These are phyloP conservation scores for Bungarus multicinctus DNA, from an alignment of 2,113 vertebrate species.

Conservation along the genomic window DNA sequence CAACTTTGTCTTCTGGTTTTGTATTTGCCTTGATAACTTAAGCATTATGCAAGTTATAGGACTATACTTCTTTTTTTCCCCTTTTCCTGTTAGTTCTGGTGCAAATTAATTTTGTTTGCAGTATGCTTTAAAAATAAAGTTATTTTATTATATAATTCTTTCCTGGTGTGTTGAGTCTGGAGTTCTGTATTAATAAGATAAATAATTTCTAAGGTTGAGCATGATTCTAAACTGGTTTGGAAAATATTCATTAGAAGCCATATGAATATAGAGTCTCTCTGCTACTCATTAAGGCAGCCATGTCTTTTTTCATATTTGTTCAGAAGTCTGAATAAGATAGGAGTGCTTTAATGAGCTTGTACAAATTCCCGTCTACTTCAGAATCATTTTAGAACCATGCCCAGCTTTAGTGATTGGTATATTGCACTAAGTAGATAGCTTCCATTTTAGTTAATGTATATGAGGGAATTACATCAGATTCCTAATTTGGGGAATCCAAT, in stretches of 20 bases:
- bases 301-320: background rate
- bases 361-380: background rate
- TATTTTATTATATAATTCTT: background rate
- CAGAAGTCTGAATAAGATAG: background rate
- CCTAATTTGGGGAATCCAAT: background rate
- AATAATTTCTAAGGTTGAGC: background rate
- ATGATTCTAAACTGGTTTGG: background rate
- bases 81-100: background rate
- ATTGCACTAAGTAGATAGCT: background rate
- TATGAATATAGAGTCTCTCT: background rate
- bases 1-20: background rate
- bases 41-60: background rate
- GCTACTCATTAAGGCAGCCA: background rate
- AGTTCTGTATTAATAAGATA: background rate
- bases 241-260: background rate
- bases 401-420: background rate
- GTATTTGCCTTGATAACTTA: background rate
- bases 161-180: background rate
- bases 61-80: background rate
- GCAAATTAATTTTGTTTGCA: background rate
- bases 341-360: background rate
- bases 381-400: background rate
- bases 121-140: background rate
- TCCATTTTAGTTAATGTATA: fast-evolving
- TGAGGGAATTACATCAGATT: constrained; percentile 1